Conservation (phyloP, 2,113 vertebrate species). For the Leptobrachium leishanense region DNA sequence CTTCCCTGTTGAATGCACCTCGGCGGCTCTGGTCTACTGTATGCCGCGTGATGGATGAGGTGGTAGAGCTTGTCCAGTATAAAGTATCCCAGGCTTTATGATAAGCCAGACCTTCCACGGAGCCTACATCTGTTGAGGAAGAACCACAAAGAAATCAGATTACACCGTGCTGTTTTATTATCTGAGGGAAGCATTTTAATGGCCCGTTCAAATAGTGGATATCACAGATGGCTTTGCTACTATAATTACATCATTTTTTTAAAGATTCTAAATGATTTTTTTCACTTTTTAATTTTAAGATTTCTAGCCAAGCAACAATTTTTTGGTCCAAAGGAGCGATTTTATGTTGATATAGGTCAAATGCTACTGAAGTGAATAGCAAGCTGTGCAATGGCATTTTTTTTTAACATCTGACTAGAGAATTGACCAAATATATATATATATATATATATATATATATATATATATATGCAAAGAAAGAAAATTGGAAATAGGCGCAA, state of each 20-base stretch:
- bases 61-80: conserved; percentile 96
- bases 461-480: too few species aligned
- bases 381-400: too few species aligned
- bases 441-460: too few species aligned
- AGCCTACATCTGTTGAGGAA: conserved; percentile 83
- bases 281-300: neutral
- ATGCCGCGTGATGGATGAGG: conserved; percentile 90
- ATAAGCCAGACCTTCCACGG: conserved; percentile 94
- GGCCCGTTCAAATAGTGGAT: neutral
- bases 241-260: neutral
- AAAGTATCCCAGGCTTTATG: conserved; percentile 92
- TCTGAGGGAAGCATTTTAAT: conserved; percentile 11
- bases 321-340: too few species aligned
- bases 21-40: conserved; percentile 80
- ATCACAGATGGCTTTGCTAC: neutral
- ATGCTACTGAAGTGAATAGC: too few species aligned
- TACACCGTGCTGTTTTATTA: neutral
- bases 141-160: conserved; percentile 35
- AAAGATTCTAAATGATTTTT: neutral
- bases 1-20: conserved; percentile 79
- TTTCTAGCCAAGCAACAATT: too few species aligned
- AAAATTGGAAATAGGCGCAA: too few species aligned
- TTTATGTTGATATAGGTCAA: too few species aligned
- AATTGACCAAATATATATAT: too few species aligned
- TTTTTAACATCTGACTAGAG: too few species aligned